Base-by-base conservation (phyloP, 1,140 invertebrate genomes). In the Phortica variegata region DNA sequence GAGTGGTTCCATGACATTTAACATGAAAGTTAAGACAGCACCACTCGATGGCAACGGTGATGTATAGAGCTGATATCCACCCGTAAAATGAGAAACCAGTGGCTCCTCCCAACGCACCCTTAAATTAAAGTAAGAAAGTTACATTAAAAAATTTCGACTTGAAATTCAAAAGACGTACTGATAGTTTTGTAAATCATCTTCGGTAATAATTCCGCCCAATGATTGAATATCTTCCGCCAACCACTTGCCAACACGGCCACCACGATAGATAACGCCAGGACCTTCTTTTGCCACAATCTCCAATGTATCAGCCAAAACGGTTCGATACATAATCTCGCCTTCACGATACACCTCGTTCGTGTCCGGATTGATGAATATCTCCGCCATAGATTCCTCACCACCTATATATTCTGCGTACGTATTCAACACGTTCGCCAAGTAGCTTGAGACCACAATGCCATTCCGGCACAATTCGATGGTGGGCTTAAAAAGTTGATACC, bases 31-130 rank as follows among this genome's bases (percentile, higher is more conserved):
- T 10, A 97, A 76, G 8, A 89, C 79, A 2, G 84, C 79, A 0
- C 94, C 94, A 16, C 89, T 88, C 23, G 89, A 90, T 1, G 95
- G 94, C 18, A 91, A 83, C 1, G 90, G 89, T 1, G 85, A 80
- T 1, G 89, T 84, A 61, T 86, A 86, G 1, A 95, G 61, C 0
- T 80, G 87, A 33, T 86, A 65, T 8, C 84, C 79, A n/a, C 79
- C 78, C 1, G 77, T 79, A 8, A 89, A 49, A 9, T 76, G 73
- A 0, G 80, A 62, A 20, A 59, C 56, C 3, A 86, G 75, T 2
- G 87, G 84, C 12, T 83, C 62, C 61, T 79, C 78, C 85, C 87
- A 88, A 34, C 66, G 65, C 1, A 75, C 72, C 2, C 72, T 75
- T 12, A 2, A 49, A 15, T 2, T 21, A 33, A 18, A 33, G n/a